Base-by-base conservation (phyloP, 2,113 vertebrate species). In the Siniperca knerii region DNA sequence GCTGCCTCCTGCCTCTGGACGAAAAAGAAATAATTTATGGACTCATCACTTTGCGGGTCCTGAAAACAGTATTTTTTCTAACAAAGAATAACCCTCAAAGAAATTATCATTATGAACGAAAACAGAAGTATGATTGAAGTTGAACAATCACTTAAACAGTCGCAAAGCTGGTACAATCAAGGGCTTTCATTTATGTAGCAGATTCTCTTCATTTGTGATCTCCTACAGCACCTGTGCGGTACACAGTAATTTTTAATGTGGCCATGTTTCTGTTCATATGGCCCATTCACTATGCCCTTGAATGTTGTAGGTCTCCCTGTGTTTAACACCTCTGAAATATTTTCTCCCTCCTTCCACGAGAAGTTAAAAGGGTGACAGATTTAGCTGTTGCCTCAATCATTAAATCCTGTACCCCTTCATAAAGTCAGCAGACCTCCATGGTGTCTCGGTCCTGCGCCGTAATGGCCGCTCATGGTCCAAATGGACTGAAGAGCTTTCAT, bases 401-500 rank as follows among this genome's bases (percentile, higher is more conserved):
- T 92, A 92, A 91, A 92, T 88, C 74, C 75, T 71, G 83, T 15
- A 62, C 64, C 69, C 86, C 77, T 79, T 81, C 64, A 83, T 78
- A 69, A 84, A 88, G 88, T 86, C 76, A 80, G 91, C 76, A 86
- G 87, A 90, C 90, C 90, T 90, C 87, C 65, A 37, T 40, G 77
- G 81, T 68, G 91, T 86, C 90, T 89, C 77, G 72, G 89, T 71
- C 83, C 85, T 15, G 76, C 25, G 52, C 58, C 35, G 25, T 92
- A 91, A 92, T 88, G 88, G 85, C 80, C 65, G 87, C 86, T 89
- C 84, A 60, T 72, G 87, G 90, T 75, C 93, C 90, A 94, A 93
- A 94, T 92, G 90, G 89, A 94, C 91, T 91, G 89, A 89, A 91
- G 92, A 84, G 93, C 90, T 93, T 94, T 94, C 86, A 93, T 93